Conservation (phyloP, 2,797 vertebrate genomes). For the Melanotaenia nigrans region DNA sequence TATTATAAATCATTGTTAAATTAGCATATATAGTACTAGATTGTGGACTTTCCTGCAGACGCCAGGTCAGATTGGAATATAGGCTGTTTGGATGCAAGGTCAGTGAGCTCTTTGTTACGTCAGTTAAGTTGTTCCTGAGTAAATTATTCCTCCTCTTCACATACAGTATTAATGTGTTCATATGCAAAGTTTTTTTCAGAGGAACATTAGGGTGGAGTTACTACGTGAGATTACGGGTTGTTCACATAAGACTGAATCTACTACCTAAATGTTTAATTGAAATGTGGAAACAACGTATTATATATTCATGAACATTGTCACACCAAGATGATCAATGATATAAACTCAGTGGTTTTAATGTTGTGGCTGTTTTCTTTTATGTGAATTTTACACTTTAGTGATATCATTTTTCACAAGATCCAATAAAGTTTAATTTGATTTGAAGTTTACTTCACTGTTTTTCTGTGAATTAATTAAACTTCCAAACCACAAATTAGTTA, state of each 20-base stretch:
- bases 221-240: not conserved
- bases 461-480: slow-evolving; percentile 36
- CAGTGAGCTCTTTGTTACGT: not conserved
- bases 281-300: not conserved
- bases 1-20: too few species aligned
- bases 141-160: not conserved
- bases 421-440: slow-evolving; percentile 53
- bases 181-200: not conserved
- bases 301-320: not conserved
- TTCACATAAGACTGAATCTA: not conserved
- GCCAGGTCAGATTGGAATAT: too few species aligned
- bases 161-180: not conserved
- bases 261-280: not conserved
- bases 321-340: not conserved
- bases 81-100: too few species aligned
- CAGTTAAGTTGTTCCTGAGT: not conserved
- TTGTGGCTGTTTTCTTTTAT: not conserved
- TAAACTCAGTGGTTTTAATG: not conserved
- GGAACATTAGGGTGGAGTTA: not conserved
- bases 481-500: slow-evolving; percentile 38
- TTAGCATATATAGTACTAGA: too few species aligned
- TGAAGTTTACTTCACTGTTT: slow-evolving; percentile 11
- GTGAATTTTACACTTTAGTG: slow-evolving; percentile 5
- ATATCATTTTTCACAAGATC: slow-evolving; percentile 32
- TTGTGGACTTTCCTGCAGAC: too few species aligned